Percentiles rank a stretch among this genome's conserved stretches.
phyloP scores from a whole-genome alignment of 2,797 vertebrate genomes.

The Anas bahamensis region DNA sequence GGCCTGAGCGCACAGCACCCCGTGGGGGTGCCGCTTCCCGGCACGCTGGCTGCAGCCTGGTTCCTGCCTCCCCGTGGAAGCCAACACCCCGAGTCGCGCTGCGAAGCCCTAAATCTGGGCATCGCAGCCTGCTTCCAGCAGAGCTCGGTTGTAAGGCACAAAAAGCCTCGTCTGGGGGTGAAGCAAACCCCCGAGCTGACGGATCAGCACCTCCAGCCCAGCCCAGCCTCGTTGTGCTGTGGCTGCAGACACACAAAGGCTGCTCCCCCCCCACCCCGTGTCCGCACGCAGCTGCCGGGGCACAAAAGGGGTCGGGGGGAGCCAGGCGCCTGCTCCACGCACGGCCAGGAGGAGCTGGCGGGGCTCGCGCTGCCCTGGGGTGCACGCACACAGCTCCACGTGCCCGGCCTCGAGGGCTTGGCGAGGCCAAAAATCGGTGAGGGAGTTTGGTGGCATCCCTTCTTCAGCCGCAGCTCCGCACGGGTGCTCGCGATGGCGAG shows the following conservation, averaged over 20 bases:
- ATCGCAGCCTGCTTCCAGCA: slow-evolving; percentile 63
- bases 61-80: slow-evolving; percentile 6
- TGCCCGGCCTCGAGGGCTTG: background rate
- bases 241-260: slow-evolving; percentile 56
- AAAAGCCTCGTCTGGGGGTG: slow-evolving; percentile 65
- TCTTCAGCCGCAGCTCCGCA: background rate
- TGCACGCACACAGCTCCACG: fast-evolving
- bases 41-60: background rate
- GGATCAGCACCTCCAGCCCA: slow-evolving; percentile 58
- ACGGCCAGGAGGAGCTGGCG: background rate
- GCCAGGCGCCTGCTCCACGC: background rate
- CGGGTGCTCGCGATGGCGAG: fast-evolving
- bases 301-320: background rate
- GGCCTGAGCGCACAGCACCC: background rate
- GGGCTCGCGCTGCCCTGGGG: background rate
- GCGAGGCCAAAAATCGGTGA: background rate
- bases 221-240: background rate
- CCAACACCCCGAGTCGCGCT: slow-evolving; percentile 26
- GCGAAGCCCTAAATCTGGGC: slow-evolving; percentile 65
- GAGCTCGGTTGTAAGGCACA: slow-evolving; percentile 38
- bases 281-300: slow-evolving; percentile 67
- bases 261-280: background rate
- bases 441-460: background rate
- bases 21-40: no score
- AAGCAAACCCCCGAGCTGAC: slow-evolving; percentile 60